phyloP scores from a whole-genome alignment of 2,888 invertebrate genomes.

The Acleris laterana region DNA sequence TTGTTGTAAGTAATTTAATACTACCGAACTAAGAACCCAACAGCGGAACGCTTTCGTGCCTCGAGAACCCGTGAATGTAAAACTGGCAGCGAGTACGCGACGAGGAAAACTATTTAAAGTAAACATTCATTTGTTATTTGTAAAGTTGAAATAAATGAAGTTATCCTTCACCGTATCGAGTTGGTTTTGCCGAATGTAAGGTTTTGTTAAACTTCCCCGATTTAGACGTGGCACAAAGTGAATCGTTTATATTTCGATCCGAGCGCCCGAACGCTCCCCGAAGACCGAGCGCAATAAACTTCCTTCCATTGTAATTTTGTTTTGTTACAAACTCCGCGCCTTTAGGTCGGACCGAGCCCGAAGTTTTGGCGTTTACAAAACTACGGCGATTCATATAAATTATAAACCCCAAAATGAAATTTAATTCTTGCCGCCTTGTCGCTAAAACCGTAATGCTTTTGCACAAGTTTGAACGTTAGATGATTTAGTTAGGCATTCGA shows the following conservation, averaged over 20 bases:
- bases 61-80: background rate
- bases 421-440: conserved; percentile 60
- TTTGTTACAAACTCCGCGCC: conserved; percentile 64
- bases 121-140: conserved; percentile 5
- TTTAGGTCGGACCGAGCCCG: conserved; percentile 56
- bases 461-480: conserved; percentile 24
- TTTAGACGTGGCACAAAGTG: conserved; percentile 56
- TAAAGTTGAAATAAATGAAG: conserved; percentile 52
- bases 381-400: conserved; percentile 67
- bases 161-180: conserved; percentile 56
- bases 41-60: background rate
- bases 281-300: conserved; percentile 61
- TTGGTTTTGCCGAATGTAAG: conserved; percentile 37
- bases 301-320: conserved; percentile 71
- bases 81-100: no score
- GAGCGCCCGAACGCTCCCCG: conserved; percentile 53
- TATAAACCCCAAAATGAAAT: conserved; percentile 66
- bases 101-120: background rate
- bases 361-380: conserved; percentile 69
- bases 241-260: conserved; percentile 68
- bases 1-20: conserved; percentile 13
- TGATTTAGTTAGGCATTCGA: conserved; percentile 8
- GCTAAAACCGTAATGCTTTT: conserved; percentile 39
- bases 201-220: conserved; percentile 60
- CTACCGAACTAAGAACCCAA: background rate